These are phyloP conservation scores for Panulirus ornatus DNA, from an alignment of 1,140 invertebrate species.

Conservation along the genomic window DNA sequence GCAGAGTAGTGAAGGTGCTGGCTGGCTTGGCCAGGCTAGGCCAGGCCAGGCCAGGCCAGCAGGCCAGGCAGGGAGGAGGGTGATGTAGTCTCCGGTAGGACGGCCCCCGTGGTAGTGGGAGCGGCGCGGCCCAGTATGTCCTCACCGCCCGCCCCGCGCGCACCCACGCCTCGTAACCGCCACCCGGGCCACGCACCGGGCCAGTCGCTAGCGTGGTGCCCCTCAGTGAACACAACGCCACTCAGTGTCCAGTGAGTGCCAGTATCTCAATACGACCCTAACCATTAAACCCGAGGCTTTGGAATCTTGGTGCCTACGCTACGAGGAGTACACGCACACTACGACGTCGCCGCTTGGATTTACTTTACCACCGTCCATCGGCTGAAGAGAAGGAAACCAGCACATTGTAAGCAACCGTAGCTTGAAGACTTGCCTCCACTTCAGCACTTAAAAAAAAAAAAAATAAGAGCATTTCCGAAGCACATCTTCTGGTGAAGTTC, in stretches of 20 bases:
- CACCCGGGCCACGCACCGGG: constrained; percentile 61
- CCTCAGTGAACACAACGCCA: constrained; percentile 60
- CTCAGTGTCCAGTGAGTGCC: constrained; percentile 68
- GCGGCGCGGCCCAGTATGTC: constrained; percentile 60
- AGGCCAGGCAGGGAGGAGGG: constrained; percentile 32
- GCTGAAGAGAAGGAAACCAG: constrained; percentile 22
- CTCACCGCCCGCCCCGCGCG: constrained; percentile 59
- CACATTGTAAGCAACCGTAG: constrained; percentile 63
- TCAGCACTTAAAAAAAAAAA: no score
- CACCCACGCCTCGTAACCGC: constrained; percentile 63
- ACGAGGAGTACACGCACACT: no score
- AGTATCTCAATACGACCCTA: constrained; percentile 17
- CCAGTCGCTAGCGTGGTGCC: constrained; percentile 71
- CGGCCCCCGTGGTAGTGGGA: constrained; percentile 52
- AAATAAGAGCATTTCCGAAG: constrained; percentile 25
- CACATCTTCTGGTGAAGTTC: constrained; percentile 29
- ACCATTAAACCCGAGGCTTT: background rate
- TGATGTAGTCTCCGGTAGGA: constrained; percentile 52
- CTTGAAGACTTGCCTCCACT: constrained; percentile 30
- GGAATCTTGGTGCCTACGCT: constrained; percentile 32
- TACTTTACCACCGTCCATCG: constrained; percentile 36
- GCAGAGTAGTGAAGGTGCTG: constrained; percentile 3
- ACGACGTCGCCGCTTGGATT: constrained; percentile 44
- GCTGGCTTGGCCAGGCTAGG: constrained; percentile 43
- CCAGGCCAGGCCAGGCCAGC: no score